Evolutionary conservation across 1,140 invertebrate species (phyloP).

Genomic region (Drosophila jambulina): DNA sequence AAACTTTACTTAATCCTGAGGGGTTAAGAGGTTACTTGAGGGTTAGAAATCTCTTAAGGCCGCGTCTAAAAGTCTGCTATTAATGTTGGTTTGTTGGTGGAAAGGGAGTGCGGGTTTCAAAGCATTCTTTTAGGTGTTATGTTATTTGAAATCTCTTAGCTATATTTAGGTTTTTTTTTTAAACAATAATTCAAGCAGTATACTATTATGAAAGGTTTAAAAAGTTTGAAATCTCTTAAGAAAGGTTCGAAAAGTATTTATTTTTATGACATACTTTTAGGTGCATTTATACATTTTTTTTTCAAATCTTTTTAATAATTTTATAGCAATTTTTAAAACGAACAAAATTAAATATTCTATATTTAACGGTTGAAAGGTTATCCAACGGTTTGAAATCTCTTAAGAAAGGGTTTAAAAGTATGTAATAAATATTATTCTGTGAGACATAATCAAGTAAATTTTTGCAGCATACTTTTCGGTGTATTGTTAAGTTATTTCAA

Average conservation of each 20-base stretch:
- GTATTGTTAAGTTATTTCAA: not conserved
- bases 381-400: not conserved
- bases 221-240: too few relatives aligned
- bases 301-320: too few relatives aligned
- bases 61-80: not conserved
- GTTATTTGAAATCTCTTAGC: too few relatives aligned
- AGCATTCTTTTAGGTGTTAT: not conserved
- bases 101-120: not conserved
- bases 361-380: too few relatives aligned
- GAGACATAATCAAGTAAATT: not conserved
- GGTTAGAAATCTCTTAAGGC: not conserved
- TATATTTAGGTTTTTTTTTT: not conserved
- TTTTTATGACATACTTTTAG: too few relatives aligned
- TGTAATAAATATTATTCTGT: not conserved
- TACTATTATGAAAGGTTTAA: too few relatives aligned
- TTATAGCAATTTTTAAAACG: too few relatives aligned
- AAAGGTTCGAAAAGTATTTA: too few relatives aligned
- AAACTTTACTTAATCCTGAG: not conserved
- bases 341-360: too few relatives aligned
- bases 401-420: not conserved
- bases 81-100: too few relatives aligned
- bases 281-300: too few relatives aligned
- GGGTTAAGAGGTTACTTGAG: not conserved
- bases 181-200: too few relatives aligned
- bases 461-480: not conserved